These are phyloP conservation scores for Poeciliopsis occidentalis DNA, from an alignment of 2,113 vertebrate genomes.

Conservation along the genomic window DNA sequence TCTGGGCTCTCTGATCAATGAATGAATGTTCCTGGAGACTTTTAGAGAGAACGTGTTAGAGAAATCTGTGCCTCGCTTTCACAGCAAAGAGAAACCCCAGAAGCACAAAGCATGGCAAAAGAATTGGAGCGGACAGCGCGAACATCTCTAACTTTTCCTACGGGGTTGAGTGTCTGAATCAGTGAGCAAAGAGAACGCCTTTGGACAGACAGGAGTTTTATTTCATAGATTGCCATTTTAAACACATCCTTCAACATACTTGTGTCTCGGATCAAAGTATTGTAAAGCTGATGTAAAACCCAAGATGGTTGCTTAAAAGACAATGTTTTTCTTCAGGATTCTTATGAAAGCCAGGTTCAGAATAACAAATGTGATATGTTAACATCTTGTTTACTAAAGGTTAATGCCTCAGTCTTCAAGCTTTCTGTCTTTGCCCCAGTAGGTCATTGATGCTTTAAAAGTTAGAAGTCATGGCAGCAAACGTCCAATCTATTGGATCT, in stretches of 20 bases:
- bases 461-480: background rate
- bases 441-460: background rate
- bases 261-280: background rate
- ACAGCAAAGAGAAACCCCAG: constrained; percentile 38
- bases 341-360: too few species aligned
- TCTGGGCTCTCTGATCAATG: constrained; percentile 64
- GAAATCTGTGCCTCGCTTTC: constrained; percentile 44
- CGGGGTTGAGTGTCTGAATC: background rate
- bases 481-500: background rate
- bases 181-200: background rate
- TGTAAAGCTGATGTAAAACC: background rate
- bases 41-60: constrained; percentile 38
- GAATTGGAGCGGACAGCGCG: constrained; percentile 19
- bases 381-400: background rate
- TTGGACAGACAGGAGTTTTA: background rate
- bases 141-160: constrained; percentile 7
- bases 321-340: background rate
- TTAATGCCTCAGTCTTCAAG: background rate
- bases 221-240: background rate
- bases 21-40: constrained; percentile 38
- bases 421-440: background rate
- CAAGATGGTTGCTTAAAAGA: background rate
- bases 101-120: constrained; percentile 21
- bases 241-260: too few species aligned
- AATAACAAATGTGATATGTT: background rate